Evolutionary conservation across 2,797 vertebrate genomes (phyloP), one percentile per base, ranked within the genome.

Genomic region (Poecilia gillii): DNA sequence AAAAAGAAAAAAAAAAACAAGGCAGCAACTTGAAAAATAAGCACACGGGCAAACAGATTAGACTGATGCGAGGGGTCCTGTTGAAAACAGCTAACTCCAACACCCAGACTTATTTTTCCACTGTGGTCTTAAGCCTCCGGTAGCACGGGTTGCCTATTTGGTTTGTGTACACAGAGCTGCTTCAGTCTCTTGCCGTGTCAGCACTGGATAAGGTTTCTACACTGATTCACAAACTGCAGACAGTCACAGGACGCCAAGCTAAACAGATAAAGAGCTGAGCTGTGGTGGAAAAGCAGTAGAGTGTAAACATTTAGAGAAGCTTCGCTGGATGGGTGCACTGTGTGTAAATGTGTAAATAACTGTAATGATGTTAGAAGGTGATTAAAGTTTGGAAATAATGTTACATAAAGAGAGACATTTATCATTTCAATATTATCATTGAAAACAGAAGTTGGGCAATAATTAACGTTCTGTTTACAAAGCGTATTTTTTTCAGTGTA

Each of bases 21-120:
- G 51, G 49, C 11, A 45, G 39, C 71, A 12, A 28, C 46, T 82
- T 43, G 13, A 81, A 86, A 85, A 90, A 86, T 59, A 90, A 85
- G 81, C 74, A 72, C 47, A 75, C 0, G 7, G 23, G 33, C 1
- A 45, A 74, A 36, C 49, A 25, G 66, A 81, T 81, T 28, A 73
- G 79, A 76, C 70, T n/a, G 86, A 77, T 41, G 46, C 59, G n/a
- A 72, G 53, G 9, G 25, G 72, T 73, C 18, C 16, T 6, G 36
- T 13, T 4, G 20, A 85, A 81, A 84, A 85, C 87, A 90, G 90
- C 88, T 91, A 43, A 80, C 79, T 93, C 90, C 82, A 80, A 80
- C 76, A 81, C 9, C 3, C 62, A 77, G 75, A 75, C 64, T 51
- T 75, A 79, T 78, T 80, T 75, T 84, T 89, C 71, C 46, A 68